These are phyloP conservation scores for Erebia epiphron DNA, from an alignment of 2,888 invertebrate genomes.

Conservation along the genomic window DNA sequence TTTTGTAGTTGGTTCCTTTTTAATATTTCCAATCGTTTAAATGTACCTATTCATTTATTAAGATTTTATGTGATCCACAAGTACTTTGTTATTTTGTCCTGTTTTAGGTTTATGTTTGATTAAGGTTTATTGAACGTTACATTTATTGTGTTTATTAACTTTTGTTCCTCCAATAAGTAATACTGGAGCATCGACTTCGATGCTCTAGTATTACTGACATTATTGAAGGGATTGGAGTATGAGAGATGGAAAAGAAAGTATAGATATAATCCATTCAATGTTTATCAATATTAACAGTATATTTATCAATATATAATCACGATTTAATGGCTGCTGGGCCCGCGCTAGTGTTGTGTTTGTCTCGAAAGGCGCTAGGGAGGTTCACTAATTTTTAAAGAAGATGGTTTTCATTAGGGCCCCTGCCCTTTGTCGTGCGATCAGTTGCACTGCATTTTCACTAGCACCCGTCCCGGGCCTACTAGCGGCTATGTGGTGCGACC, in stretches of 20 bases:
- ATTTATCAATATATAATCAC: slow-evolving; percentile 11
- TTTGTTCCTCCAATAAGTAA: slow-evolving; percentile 13
- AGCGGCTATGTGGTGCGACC: slow-evolving; percentile 7
- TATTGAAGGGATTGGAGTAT: slow-evolving; percentile 28
- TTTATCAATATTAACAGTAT: slow-evolving; percentile 8
- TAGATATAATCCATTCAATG: slow-evolving; percentile 20
- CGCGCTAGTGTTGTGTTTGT: slow-evolving; percentile 27
- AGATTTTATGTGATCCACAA: background rate
- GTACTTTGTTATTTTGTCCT: slow-evolving; percentile 4
- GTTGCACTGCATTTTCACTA: slow-evolving; percentile 17
- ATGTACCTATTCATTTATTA: background rate
- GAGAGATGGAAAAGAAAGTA: slow-evolving; percentile 27
- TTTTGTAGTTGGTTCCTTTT: slow-evolving; percentile 6
- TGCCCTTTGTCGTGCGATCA: slow-evolving; percentile 24
- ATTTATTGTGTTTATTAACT: background rate
- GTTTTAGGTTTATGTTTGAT: background rate
- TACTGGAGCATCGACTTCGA: slow-evolving; percentile 3
- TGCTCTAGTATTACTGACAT: slow-evolving; percentile 8
- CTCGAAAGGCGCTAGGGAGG: slow-evolving; percentile 6
- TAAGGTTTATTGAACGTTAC: background rate
- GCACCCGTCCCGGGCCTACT: background rate
- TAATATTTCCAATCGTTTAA: background rate
- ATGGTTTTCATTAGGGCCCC: slow-evolving; percentile 16
- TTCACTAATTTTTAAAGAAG: background rate
- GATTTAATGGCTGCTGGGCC: slow-evolving; percentile 2